These are phyloP conservation scores for Macrosiphum euphorbiae DNA, from an alignment of 2,888 invertebrate genomes.

Conservation along the genomic window DNA sequence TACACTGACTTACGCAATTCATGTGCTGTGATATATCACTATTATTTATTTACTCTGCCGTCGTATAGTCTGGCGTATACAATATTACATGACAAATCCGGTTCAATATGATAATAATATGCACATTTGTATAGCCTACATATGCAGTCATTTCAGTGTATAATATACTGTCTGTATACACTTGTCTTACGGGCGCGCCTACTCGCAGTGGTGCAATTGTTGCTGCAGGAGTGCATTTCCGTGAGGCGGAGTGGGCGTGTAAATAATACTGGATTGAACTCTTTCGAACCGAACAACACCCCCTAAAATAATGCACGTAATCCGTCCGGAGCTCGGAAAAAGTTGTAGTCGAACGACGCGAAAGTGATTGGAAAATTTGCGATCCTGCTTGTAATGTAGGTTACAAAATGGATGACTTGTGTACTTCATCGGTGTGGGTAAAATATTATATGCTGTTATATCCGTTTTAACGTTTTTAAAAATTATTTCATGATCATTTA, in stretches of 20 bases:
- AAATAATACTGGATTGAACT: background rate
- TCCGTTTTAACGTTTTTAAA: background rate
- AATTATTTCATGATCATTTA: background rate
- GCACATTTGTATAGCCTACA: background rate
- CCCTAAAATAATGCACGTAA: background rate
- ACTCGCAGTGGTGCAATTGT: background rate
- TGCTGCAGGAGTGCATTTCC: background rate
- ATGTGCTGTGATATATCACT: background rate
- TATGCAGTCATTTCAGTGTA: background rate
- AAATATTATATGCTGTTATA: background rate
- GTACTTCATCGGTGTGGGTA: background rate
- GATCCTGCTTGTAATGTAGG: background rate
- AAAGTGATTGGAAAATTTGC: background rate
- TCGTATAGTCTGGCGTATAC: background rate
- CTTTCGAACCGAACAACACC: background rate
- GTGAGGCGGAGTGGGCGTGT: background rate
- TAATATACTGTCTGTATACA: background rate
- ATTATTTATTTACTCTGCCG: background rate
- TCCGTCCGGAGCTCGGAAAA: background rate
- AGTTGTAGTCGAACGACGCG: background rate
- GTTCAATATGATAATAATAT: background rate
- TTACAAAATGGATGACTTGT: background rate
- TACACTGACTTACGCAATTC: background rate
- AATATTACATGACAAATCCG: background rate
- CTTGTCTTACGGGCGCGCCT: conserved; percentile 7